Evolutionary conservation across 2,113 vertebrate genomes (phyloP).

Genomic region (Delphinus delphis): DNA sequence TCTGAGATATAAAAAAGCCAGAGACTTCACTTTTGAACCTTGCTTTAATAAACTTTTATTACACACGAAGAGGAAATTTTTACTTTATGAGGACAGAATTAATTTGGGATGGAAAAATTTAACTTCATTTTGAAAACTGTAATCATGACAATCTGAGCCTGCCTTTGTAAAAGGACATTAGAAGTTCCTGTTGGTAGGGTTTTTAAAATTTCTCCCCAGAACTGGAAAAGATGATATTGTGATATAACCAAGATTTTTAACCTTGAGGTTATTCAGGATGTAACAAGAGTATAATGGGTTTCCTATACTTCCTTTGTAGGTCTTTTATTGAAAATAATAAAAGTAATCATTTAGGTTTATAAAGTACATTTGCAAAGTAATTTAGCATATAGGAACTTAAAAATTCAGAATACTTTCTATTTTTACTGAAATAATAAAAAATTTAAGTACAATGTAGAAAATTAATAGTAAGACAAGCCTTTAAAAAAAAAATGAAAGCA

Average conservation of each 20-base stretch:
- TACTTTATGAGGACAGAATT: background rate
- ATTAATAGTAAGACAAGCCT: background rate
- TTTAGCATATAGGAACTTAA: background rate
- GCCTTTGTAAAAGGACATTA: background rate
- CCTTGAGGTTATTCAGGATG: background rate
- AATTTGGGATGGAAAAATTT: background rate
- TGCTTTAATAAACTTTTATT: background rate
- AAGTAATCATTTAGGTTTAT: background rate
- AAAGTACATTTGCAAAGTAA: background rate
- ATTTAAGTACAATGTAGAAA: background rate
- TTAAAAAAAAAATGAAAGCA: background rate
- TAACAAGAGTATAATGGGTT: background rate
- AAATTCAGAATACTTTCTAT: background rate
- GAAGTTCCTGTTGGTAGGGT: background rate
- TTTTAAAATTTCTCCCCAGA: background rate
- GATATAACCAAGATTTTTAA: background rate
- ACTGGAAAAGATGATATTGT: background rate
- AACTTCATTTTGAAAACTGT: background rate
- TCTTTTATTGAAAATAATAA: background rate
- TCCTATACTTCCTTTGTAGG: background rate
- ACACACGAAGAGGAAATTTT: background rate
- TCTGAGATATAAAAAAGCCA: background rate
- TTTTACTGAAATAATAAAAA: slow-evolving; percentile 6
- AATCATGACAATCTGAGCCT: background rate
- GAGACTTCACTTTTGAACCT: background rate